A percentile compares a stretch with the other conserved stretches of the same genome.
Evolutionary conservation across 2,888 invertebrate genomes (phyloP).

Genomic region (Scotopteryx bipunctaria): DNA sequence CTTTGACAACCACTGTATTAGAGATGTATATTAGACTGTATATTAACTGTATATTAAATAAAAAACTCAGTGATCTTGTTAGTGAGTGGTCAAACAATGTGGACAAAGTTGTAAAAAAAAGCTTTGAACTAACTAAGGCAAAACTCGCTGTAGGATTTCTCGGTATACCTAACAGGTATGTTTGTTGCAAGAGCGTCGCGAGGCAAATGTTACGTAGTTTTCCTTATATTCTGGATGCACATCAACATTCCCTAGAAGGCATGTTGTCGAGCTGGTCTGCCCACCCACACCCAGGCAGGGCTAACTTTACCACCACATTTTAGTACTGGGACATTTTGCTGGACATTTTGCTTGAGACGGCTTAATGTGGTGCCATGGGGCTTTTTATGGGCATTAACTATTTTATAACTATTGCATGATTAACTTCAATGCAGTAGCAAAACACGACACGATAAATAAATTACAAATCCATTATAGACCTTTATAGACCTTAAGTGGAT

Average conservation of each 20-base stretch:
- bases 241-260: constrained; percentile 78
- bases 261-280: constrained; percentile 60
- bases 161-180: constrained; percentile 3
- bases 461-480: neutral
- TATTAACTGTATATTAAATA: no score
- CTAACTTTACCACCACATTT: constrained; percentile 48
- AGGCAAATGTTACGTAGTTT: constrained; percentile 47
- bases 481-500: no score
- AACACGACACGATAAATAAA: constrained; percentile 14
- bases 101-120: neutral
- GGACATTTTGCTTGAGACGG: constrained; percentile 52
- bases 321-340: constrained; percentile 55
- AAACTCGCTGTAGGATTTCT: constrained; percentile 5
- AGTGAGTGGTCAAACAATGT: neutral
- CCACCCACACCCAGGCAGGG: constrained; percentile 51
- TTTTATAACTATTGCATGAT: constrained; percentile 30
- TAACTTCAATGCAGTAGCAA: constrained; percentile 21
- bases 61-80: no score
- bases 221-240: constrained; percentile 61
- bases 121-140: neutral
- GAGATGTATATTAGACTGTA: no score
- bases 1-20: no score
- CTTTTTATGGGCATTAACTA: constrained; percentile 45
- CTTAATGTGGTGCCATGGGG: constrained; percentile 57
- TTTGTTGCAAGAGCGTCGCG: constrained; percentile 17